Base-by-base conservation (phyloP, 2,888 invertebrate genomes). In the Odontomyia ornata region DNA sequence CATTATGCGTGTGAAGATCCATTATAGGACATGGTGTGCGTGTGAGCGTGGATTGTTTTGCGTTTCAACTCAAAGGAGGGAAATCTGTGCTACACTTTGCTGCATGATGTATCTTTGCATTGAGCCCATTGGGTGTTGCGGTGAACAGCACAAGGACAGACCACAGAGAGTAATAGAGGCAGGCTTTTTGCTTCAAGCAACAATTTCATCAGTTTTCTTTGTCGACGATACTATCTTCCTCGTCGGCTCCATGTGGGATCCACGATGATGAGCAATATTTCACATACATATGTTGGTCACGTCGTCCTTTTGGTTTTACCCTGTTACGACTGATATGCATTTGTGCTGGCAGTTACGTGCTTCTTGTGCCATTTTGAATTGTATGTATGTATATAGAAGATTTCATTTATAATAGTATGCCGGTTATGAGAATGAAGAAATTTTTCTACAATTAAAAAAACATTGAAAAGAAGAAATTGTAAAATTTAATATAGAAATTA, bases 1-100 rank as follows among this genome's bases (percentile, higher is more conserved):
- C 67, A 67, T 67, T 67, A 67, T 43, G 67, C 67, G 67, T 67
- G 67, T 67, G 67, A 67, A 43, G 67, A 67, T 67, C 67, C 46
- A 43, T 67, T 43, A 18, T 30, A 18, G 15, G 30, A n/a, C 18
- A 11, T 18, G n/a, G 9, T 67, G 43, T 4, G 43, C n/a, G 43
- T 9, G 23, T 43, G 43, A n/a, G n/a, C n/a, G n/a, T n/a, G n/a
- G n/a, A n/a, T n/a, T n/a, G n/a, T 43, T 15, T 30, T 21, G 43
- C 21, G 23, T 67, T 21, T 67, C 43, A 30, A 13, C 43, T 9
- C 43, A 23, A 36, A 36, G 36, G 9, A n/a, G n/a, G 64, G 23
- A 28, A 67, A 67, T 67, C 67, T 67, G 67, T 21, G 67, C 43
- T 13, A n/a, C 67, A 67, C 28, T 64, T 64, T 52, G n/a, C 15